Percentiles rank a stretch among this genome's conserved stretches.
phyloP scores from a whole-genome alignment of 2,888 invertebrate species.

The Gibbula magus region DNA sequence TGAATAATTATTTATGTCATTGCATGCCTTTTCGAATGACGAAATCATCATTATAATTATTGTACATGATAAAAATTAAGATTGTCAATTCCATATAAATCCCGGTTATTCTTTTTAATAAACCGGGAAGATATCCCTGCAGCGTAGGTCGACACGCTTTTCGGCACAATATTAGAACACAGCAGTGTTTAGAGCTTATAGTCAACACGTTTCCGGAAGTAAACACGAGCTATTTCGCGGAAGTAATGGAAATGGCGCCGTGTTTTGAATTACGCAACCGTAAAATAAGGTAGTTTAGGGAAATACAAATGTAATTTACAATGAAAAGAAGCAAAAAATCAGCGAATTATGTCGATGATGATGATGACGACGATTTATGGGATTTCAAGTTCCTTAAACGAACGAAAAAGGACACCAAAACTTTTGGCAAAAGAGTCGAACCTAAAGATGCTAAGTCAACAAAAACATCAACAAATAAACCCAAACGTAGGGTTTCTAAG shows the following conservation, averaged over 20 bases:
- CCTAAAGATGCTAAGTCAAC: neutral
- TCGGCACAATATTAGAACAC: neutral
- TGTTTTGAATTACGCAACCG: neutral
- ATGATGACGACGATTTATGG: slow-evolving; percentile 28
- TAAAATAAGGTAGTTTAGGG: neutral
- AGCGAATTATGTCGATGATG: neutral
- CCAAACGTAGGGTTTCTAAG: neutral
- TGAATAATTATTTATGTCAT: too few relatives aligned
- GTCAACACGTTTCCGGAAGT: too few relatives aligned
- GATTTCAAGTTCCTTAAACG: slow-evolving; percentile 27
- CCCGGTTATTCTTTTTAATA: neutral
- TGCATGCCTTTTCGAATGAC: too few relatives aligned
- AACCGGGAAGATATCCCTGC: neutral
- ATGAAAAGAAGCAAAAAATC: slow-evolving; percentile 3
- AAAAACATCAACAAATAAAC: neutral
- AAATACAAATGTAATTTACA: neutral
- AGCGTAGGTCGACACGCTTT: neutral
- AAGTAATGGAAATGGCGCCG: neutral
- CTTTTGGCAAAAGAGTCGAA: too few relatives aligned
- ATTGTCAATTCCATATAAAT: neutral
- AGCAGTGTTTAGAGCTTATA: too few relatives aligned
- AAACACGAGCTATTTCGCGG: neutral
- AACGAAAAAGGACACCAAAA: neutral
- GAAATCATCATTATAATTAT: too few relatives aligned
- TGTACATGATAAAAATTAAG: too few relatives aligned